These are phyloP conservation scores for Resseliella maxima DNA, from an alignment of 2,888 invertebrate genomes.

Conservation along the genomic window DNA sequence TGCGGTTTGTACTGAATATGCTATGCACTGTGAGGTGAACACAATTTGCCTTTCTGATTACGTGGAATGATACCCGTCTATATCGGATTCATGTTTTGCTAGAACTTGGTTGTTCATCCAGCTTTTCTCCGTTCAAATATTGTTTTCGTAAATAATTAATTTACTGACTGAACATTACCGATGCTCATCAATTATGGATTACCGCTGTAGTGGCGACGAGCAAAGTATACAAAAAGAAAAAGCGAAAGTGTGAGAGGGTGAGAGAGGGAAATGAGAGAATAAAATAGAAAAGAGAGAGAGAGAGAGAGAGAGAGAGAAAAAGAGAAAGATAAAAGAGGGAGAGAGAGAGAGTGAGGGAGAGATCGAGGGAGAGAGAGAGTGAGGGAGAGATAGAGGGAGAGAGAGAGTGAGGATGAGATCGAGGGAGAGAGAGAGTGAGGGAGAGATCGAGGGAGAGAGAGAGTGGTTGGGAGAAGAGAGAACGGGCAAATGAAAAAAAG, in stretches of 20 bases:
- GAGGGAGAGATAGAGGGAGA: neutral
- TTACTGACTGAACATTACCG: conserved; percentile 50
- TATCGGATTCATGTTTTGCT: neutral
- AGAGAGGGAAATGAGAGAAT: neutral
- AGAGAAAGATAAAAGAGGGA: neutral
- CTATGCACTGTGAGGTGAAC: neutral
- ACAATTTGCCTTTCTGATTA: conserved; percentile 44
- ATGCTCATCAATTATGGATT: conserved; percentile 53
- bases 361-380: neutral
- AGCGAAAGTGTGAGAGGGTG: too few relatives aligned
- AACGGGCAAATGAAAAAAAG: too few relatives aligned
- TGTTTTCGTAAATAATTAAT: conserved; percentile 51
- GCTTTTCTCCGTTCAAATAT: neutral
- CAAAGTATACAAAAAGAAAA: neutral
- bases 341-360: too few relatives aligned
- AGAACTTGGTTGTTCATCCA: neutral
- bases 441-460: neutral
- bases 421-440: too few relatives aligned
- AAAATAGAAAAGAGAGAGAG: neutral
- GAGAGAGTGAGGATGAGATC: too few relatives aligned
- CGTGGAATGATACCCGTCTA: neutral
- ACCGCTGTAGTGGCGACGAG: neutral
- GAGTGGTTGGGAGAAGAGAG: too few relatives aligned
- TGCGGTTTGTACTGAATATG: neutral
- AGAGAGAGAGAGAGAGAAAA: neutral